Conservation (phyloP, 2,888 invertebrate genomes). For the Drosophila robusta region DNA sequence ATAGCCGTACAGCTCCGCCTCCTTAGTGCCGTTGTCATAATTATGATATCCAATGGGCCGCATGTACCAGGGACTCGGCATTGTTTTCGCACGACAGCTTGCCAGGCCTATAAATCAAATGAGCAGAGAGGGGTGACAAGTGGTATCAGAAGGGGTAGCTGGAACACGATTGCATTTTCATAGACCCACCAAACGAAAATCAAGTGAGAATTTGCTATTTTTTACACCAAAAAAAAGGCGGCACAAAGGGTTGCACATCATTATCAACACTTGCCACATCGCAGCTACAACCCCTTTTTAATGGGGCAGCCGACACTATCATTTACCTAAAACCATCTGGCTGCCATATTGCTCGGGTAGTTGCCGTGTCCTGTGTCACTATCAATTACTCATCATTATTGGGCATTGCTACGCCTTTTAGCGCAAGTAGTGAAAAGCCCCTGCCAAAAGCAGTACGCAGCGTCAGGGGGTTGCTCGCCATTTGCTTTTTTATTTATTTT, state of each 20-base stretch:
- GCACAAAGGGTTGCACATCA: constrained; percentile 60
- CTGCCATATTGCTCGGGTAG: constrained; percentile 49
- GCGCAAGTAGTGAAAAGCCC: constrained; percentile 7
- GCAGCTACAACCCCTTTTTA: constrained; percentile 30
- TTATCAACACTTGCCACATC: constrained; percentile 73
- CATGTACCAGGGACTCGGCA: constrained; percentile 76
- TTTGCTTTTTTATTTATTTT: constrained; percentile 18
- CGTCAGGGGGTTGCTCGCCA: constrained; percentile 45
- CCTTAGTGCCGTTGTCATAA: constrained; percentile 61
- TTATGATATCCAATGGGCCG: constrained; percentile 76
- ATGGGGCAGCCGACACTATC: constrained; percentile 6
- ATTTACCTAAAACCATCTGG: constrained; percentile 28
- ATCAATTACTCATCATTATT: constrained; percentile 81
- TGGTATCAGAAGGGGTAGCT: not conserved
- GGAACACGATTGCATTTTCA: constrained; percentile 66
- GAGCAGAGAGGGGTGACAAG: constrained; percentile 1
- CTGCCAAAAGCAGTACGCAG: not conserved
- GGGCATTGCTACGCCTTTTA: constrained; percentile 52
- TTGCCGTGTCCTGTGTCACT: constrained; percentile 69
- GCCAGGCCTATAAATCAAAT: constrained; percentile 68
- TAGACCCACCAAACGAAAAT: constrained; percentile 58
- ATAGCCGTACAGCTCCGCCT: constrained; percentile 51
- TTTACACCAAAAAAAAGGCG: constrained; percentile 48
- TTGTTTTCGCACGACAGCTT: constrained; percentile 74
- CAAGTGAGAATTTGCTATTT: constrained; percentile 66